These are phyloP conservation scores for Aegithalos caudatus DNA, from an alignment of 2,113 vertebrate genomes.

Conservation along the genomic window DNA sequence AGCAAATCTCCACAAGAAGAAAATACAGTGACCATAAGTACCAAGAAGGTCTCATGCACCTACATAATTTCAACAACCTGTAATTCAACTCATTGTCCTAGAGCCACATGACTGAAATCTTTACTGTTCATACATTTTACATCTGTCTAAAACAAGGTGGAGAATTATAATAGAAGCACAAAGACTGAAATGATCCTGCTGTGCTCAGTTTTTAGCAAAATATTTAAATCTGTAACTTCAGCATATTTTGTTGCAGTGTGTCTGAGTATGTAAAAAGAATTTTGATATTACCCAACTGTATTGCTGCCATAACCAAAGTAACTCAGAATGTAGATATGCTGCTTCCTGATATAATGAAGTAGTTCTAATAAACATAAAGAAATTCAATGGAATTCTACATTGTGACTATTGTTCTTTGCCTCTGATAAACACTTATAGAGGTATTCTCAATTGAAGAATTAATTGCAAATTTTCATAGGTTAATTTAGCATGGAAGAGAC, in stretches of 20 bases:
- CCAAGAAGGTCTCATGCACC: neutral
- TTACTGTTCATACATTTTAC: neutral
- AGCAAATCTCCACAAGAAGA: neutral
- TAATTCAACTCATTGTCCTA: neutral
- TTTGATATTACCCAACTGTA: neutral
- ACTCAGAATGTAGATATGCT: neutral
- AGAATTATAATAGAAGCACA: neutral
- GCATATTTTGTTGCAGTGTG: neutral
- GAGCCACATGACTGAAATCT: neutral
- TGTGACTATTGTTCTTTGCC: neutral
- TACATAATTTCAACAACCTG: neutral
- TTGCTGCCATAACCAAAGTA: neutral
- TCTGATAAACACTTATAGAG: neutral
- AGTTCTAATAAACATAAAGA: conserved; percentile 4
- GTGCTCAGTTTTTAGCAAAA: neutral
- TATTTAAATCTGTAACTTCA: neutral
- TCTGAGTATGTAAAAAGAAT: neutral
- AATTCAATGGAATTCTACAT: neutral
- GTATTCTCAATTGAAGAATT: neutral
- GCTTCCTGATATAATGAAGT: neutral
- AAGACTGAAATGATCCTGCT: neutral
- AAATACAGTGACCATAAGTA: neutral
- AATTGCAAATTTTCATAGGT: neutral
- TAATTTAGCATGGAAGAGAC: neutral
- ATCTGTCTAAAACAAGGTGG: neutral